Evolutionary conservation across 2,113 vertebrate genomes (phyloP).

Genomic region (Albula glossodonta): DNA sequence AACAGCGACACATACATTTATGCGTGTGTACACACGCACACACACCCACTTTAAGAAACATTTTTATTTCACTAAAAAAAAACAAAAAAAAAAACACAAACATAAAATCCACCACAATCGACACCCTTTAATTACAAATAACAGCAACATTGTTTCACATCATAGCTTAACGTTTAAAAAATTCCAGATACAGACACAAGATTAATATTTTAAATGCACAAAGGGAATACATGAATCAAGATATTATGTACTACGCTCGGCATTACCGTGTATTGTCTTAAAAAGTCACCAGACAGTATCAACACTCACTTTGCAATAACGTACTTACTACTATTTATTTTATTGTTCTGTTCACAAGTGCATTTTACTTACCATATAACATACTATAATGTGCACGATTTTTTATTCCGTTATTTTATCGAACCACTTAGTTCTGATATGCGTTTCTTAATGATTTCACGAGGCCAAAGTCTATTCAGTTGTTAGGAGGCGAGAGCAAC

Average conservation of each 20-base stretch:
- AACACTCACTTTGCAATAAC: neutral
- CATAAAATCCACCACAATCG: too few relatives aligned
- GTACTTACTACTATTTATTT: neutral
- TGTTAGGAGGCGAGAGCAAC: neutral
- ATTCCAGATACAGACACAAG: too few relatives aligned
- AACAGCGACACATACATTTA: neutral
- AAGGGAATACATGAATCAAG: too few relatives aligned
- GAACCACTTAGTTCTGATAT: neutral
- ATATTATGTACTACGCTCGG: too few relatives aligned
- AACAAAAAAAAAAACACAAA: too few relatives aligned
- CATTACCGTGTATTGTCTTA: too few relatives aligned
- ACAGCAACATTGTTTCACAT: too few relatives aligned
- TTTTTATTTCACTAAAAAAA: too few relatives aligned
- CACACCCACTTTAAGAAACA: neutral
- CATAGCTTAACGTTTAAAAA: too few relatives aligned
- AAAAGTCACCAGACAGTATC: too few relatives aligned
- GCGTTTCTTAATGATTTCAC: neutral
- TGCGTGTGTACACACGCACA: neutral
- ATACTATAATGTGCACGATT: neutral
- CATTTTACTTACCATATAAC: neutral
- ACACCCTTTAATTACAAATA: too few relatives aligned
- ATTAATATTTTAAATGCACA: too few relatives aligned
- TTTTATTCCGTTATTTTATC: neutral
- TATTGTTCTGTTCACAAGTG: neutral
- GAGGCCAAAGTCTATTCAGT: neutral